A percentile compares a stretch with the other conserved stretches of the same genome.
Evolutionary conservation across 30 jellyfish, hydroid and myxozoan genomes (phyloP).

Genomic region (Cassiopea xamachana): DNA sequence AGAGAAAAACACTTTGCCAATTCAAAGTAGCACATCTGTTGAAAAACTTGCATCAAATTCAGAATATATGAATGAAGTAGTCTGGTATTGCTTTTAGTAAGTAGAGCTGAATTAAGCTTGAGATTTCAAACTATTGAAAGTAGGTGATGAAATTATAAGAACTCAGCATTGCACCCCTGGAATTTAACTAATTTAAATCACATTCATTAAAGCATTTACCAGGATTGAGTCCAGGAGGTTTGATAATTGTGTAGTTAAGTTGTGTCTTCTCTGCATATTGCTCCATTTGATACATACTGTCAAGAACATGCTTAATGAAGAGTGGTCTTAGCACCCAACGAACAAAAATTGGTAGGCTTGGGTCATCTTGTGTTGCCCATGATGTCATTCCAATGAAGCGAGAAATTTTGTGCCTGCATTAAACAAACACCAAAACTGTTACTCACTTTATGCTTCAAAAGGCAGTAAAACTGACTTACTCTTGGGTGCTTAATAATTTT

Average conservation of each 20-base stretch:
- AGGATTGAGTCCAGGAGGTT: slow-evolving; percentile 19
- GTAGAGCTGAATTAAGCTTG: no score
- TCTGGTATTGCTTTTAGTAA: no score
- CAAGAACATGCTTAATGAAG: slow-evolving; percentile 31
- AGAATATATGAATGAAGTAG: no score
- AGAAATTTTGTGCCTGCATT: slow-evolving; percentile 30
- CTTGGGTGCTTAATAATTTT: no score
- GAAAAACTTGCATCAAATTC: no score
- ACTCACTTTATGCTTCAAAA: background rate
- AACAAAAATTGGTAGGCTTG: slow-evolving; percentile 40
- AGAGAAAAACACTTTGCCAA: no score
- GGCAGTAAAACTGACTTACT: background rate
- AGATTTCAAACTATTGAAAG: no score
- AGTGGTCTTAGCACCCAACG: slow-evolving; percentile 71
- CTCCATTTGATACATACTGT: slow-evolving; percentile 60
- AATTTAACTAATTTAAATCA: no score
- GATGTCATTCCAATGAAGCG: slow-evolving; percentile 65
- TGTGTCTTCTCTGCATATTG: slow-evolving; percentile 21
- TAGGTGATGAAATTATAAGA: no score
- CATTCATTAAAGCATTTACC: slow-evolving; percentile 1
- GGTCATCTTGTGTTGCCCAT: slow-evolving; percentile 71
- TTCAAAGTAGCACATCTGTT: no score
- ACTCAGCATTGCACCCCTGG: no score
- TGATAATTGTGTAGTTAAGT: slow-evolving; percentile 27
- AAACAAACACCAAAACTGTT: background rate